Evolutionary conservation across 1,140 invertebrate genomes (phyloP), one percentile per base, ranked within the genome.

Genomic region (Lepidostoma basale): DNA sequence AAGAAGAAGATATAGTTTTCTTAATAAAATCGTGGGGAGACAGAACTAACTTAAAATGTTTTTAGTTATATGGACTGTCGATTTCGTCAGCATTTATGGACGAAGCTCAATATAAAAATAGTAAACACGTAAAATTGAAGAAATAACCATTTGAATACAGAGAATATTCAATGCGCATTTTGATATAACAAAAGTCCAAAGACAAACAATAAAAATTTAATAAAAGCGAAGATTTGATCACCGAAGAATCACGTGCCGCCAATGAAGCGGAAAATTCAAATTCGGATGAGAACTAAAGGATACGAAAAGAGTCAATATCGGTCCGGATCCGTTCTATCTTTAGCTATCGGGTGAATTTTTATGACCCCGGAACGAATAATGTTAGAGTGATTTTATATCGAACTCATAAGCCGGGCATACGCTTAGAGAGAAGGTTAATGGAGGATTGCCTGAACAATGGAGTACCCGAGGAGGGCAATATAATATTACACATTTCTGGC

Each of bases 321-420:
- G 44, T n/a, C n/a, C 20, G 18, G 45, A 23, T n/a, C 45, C 18
- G 9, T 23, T 23, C 23, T 49, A 49, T 49, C 22, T 49, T 9
- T 23, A 23, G 18, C 18, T 25, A n/a, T 23, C 45, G n/a, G 22
- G 45, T 49, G 45, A 49, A 49, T 49, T 49, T 49, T 49, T 49
- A 49, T 49, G 45, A 49, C 45, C 45, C n/a, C 45, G 45, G 12
- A n/a, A 49, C 45, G 45, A 49, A 49, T 49, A 49, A 49, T 49
- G 45, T 49, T 49, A 22, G 25, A 49, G 45, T 49, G 45, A 49
- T 49, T 49, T 49, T 49, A 49, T 49, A 49, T 49, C 45, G 45
- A 49, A 49, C 45, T 22, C 45, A 49, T 49, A 49, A 49, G 45
- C 45, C 20, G 45, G 45, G 45, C 45, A 49, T 49, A 49, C 45